These are phyloP conservation scores for Catharus minimus DNA, from an alignment of 2,113 vertebrate genomes.

Conservation along the genomic window DNA sequence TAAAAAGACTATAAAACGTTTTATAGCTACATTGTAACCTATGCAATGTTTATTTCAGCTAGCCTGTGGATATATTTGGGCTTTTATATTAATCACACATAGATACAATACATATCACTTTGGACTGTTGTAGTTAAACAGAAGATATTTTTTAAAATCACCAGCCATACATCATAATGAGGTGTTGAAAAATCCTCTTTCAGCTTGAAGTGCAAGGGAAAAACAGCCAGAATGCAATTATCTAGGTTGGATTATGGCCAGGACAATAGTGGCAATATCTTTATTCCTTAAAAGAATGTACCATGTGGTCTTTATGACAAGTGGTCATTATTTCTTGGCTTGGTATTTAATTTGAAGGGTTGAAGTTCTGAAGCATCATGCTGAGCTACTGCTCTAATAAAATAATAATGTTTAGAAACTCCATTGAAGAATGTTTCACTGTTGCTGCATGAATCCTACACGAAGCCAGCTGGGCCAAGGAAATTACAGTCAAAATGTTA, in stretches of 20 bases:
- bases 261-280: not conserved
- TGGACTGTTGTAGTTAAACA: not conserved
- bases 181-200: slow-evolving; percentile 11
- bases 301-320: not conserved
- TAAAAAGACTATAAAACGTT: not conserved
- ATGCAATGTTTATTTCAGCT: not conserved
- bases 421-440: not conserved
- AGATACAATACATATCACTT: not conserved
- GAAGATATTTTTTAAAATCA: not conserved
- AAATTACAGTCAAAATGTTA: not conserved
- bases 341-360: slow-evolving; percentile 7
- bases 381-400: slow-evolving; percentile 23
- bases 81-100: not conserved
- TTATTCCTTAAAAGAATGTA: not conserved
- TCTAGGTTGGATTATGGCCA: not conserved
- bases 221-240: slow-evolving; percentile 1
- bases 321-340: slow-evolving; percentile 4
- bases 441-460: not conserved
- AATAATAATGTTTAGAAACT: slow-evolving; percentile 14
- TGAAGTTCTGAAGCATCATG: not conserved
- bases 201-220: not conserved
- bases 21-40: not conserved
- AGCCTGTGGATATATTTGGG: not conserved
- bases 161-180: not conserved
- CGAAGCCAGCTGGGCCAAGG: not conserved